Percentiles rank a stretch among this genome's conserved stretches.
phyloP scores from a whole-genome alignment of 2,113 vertebrate species.

The Cavia porcellus region DNA sequence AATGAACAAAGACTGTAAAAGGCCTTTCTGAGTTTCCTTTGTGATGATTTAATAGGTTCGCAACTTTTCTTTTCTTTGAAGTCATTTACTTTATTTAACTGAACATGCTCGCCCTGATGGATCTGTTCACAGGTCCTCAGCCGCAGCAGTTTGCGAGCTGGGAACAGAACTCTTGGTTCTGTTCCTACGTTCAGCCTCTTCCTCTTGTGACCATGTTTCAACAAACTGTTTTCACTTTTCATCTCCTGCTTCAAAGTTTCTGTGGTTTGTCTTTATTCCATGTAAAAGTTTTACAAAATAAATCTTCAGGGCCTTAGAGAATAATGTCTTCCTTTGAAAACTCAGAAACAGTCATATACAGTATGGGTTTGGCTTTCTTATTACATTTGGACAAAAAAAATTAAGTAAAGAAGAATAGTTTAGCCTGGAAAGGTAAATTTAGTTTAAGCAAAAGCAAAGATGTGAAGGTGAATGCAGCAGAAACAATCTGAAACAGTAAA shows the following conservation, averaged over 20 bases:
- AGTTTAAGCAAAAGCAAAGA: slow-evolving; percentile 58
- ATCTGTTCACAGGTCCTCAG: slow-evolving; percentile 62
- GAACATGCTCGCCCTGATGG: slow-evolving; percentile 13
- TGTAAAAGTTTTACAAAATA: slow-evolving; percentile 76
- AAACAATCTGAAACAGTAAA: slow-evolving; percentile 59
- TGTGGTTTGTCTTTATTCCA: slow-evolving; percentile 75
- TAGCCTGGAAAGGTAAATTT: slow-evolving; percentile 61
- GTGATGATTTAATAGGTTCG: not conserved
- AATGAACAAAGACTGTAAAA: not conserved
- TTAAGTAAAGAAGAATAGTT: slow-evolving; percentile 62
- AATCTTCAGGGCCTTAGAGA: slow-evolving; percentile 62
- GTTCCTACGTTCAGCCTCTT: slow-evolving; percentile 22
- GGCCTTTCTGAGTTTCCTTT: not conserved
- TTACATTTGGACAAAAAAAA: slow-evolving; percentile 62
- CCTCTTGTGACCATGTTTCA: slow-evolving; percentile 65
- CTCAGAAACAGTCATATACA: slow-evolving; percentile 57
- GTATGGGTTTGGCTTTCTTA: slow-evolving; percentile 30
- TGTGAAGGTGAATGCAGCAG: slow-evolving; percentile 46
- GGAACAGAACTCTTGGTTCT: slow-evolving; percentile 20
- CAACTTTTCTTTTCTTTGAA: slow-evolving; percentile 58
- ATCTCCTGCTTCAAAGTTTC: slow-evolving; percentile 69
- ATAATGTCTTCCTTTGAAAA: slow-evolving; percentile 71
- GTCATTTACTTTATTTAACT: slow-evolving; percentile 54
- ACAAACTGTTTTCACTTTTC: slow-evolving; percentile 70
- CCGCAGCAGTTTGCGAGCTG: not conserved